Conservation (phyloP, 1,140 invertebrate species). For the Hylaeus anthracinus region DNA sequence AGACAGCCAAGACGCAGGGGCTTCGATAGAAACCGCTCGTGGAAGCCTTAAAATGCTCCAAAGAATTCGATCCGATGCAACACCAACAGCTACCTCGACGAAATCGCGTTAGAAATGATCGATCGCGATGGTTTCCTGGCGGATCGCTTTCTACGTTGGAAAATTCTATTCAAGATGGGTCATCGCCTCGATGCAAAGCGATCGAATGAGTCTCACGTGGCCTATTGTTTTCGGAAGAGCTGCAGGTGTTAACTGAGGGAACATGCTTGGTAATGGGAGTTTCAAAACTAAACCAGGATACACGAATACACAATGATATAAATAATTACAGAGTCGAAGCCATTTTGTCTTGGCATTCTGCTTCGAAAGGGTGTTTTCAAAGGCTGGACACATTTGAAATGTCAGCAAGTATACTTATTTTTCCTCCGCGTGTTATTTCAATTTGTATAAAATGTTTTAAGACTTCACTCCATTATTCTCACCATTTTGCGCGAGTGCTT, state of each 20-base stretch:
- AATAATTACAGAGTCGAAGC: background rate
- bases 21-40: background rate
- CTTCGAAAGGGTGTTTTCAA: no score
- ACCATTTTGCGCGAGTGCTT: background rate
- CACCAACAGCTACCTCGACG: no score
- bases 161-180: conserved; percentile 18
- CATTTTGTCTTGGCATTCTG: no score
- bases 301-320: conserved; percentile 1
- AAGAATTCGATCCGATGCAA: background rate
- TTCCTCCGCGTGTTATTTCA: no score
- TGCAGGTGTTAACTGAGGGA: conserved; percentile 15
- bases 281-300: conserved; percentile 26
- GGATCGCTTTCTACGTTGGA: conserved; percentile 35
- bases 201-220: conserved; percentile 28
- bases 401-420: no score
- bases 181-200: background rate
- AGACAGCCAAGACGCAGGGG: background rate
- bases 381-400: no score
- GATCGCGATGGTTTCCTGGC: conserved; percentile 5
- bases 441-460: no score
- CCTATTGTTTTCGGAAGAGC: conserved; percentile 47
- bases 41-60: background rate
- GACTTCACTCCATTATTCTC: no score
- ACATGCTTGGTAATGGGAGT: conserved; percentile 17
- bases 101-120: conserved; percentile 18